Evolutionary conservation across 2,888 invertebrate genomes (phyloP).

Genomic region (Aricia artaxerxes): DNA sequence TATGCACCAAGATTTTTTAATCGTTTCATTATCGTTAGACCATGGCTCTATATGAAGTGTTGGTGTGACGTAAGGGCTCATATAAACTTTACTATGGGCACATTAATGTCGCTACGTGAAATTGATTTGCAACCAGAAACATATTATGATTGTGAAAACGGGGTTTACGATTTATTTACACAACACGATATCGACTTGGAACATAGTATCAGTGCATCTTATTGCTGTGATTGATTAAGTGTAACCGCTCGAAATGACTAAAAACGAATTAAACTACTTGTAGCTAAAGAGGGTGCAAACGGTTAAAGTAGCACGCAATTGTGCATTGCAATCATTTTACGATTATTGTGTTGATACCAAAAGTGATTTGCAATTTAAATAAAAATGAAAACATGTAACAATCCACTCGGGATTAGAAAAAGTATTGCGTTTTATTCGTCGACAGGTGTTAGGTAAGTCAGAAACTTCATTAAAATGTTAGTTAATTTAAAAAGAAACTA

Average conservation of each 20-base stretch:
- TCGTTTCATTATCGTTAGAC: slow-evolving; percentile 58
- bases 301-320: background rate
- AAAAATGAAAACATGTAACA: slow-evolving; percentile 5
- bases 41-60: slow-evolving; percentile 65
- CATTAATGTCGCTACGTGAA: slow-evolving; percentile 80
- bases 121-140: slow-evolving; percentile 80
- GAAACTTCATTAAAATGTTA: slow-evolving; percentile 41
- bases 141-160: slow-evolving; percentile 81
- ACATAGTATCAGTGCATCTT: slow-evolving; percentile 66
- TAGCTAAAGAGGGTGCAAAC: background rate
- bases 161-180: slow-evolving; percentile 81
- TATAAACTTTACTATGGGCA: slow-evolving; percentile 79
- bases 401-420: background rate
- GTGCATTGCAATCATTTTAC: slow-evolving; percentile 15
- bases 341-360: background rate
- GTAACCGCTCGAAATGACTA: background rate
- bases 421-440: background rate
- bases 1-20: slow-evolving; percentile 35
- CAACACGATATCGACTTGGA: slow-evolving; percentile 69
- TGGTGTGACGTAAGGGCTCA: slow-evolving; percentile 72
- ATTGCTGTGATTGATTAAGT: slow-evolving; percentile 30
- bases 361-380: background rate
- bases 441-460: slow-evolving; percentile 6
- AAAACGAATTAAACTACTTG: background rate
- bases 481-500: slow-evolving; percentile 60